Evolutionary conservation across 2,113 vertebrate genomes (phyloP), one percentile per base, ranked within the genome.

Genomic region (Argyrosomus japonicus): DNA sequence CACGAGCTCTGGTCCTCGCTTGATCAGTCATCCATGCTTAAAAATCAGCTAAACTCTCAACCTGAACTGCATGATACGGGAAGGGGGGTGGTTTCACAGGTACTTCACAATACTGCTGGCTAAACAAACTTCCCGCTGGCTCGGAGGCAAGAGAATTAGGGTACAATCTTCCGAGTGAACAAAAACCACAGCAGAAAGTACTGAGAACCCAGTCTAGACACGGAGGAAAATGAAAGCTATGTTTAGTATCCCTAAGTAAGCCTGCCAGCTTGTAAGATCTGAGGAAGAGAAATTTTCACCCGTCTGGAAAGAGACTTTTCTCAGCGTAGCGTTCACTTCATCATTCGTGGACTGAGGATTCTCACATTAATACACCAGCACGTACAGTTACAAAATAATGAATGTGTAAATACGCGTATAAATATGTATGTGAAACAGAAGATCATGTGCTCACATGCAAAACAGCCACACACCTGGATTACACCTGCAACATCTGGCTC

Each of bases 131-230:
- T 87, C 87, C 86, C 47, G 19, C 84, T 70, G 88, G 82, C 87
- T 71, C 23, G 0, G 43, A 81, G 77, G 84, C 80, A 83, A 57
- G 70, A 82, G 86, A 89, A 90, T 89, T 68, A 87, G 82, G 82
- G 82, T 75, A 51, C 86, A 82, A 89, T 83, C 87, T 74, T 85
- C 87, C 65, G 57, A 91, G 88, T 50, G 84, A 82, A 77, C 43
- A 45, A 50, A 90, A 92, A 90, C 88, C 91, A 12, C 92, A 93
- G 87, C 85, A 84, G 76, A 93, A 53, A 86, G 82, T 23, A 40
- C 56, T 69, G 85, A 82, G 89, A 79, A 61, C 36, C 77, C 75
- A 50, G 92, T 94, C 92, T 94, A 94, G 93, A 93, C 93, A 10
- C 83, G 5, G 84, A 91, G 90, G 87, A 74, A 91, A 91, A 88